Evolutionary conservation across 1,140 invertebrate genomes (phyloP).

Genomic region (Melipona quadrifasciata): DNA sequence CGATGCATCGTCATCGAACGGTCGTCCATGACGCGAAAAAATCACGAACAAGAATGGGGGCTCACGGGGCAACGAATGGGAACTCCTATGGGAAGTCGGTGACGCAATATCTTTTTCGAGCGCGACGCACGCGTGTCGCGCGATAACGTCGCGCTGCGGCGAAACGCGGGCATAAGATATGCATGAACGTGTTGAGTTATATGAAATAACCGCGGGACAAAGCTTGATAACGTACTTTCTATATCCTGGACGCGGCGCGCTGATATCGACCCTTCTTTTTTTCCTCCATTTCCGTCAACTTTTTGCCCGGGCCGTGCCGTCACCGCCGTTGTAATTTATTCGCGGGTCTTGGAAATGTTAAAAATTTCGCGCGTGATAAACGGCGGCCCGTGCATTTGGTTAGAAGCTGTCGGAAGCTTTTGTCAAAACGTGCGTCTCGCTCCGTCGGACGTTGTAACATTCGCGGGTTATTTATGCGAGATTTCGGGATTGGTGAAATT

Average conservation of each 20-base stretch:
- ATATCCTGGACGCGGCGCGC: background rate
- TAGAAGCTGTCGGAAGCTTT: background rate
- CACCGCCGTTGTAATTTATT: constrained; percentile 18
- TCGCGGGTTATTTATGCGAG: background rate
- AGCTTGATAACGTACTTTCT: constrained; percentile 6
- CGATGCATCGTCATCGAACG: background rate
- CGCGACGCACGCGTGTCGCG: constrained; percentile 8
- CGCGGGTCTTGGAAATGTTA: background rate
- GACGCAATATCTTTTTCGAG: constrained; percentile 2
- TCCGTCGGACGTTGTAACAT: background rate
- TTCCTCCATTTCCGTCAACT: background rate
- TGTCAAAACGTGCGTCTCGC: background rate
- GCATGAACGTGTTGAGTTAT: constrained; percentile 59
- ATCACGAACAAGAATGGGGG: background rate
- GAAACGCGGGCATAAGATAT: constrained; percentile 46
- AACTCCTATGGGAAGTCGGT: background rate
- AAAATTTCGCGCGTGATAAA: background rate
- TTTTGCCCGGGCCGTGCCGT: background rate
- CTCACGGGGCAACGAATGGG: background rate
- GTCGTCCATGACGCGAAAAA: background rate
- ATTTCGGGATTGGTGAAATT: background rate
- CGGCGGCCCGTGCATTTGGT: background rate
- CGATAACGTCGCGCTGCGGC: background rate
- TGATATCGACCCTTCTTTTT: background rate
- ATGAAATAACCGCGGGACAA: constrained; percentile 6